Percentiles rank a stretch among this genome's conserved stretches.
Conservation (phyloP, 2,888 invertebrate genomes). For the Cheilosia soror region DNA sequence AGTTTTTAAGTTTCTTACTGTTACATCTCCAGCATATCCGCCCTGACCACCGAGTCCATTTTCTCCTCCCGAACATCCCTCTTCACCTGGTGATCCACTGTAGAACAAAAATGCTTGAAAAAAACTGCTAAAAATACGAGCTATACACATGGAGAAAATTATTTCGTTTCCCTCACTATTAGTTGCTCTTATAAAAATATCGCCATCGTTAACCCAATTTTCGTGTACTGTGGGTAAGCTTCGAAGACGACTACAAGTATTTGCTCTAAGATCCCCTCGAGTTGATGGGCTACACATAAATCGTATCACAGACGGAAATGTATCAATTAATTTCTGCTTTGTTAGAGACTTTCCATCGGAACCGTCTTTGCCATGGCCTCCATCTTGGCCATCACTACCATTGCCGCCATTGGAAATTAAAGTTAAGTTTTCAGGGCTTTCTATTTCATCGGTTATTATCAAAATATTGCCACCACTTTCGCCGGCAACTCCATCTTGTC, state of each 20-base stretch:
- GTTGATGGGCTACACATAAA: neutral
- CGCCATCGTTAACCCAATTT: neutral
- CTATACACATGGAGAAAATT: neutral
- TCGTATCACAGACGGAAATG: neutral
- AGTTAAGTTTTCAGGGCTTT: conserved; percentile 73
- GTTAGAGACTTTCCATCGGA: conserved; percentile 38
- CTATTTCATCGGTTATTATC: conserved; percentile 71
- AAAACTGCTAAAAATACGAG: neutral
- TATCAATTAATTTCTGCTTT: neutral
- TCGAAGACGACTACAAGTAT: neutral
- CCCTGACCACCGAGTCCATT: neutral
- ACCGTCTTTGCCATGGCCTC: conserved; percentile 78
- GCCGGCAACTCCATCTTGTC: conserved; percentile 77
- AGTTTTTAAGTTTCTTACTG: neutral
- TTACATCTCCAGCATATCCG: neutral
- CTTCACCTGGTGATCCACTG: neutral
- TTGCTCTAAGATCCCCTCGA: neutral
- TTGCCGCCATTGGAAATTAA: conserved; percentile 78
- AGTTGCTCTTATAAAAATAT: neutral
- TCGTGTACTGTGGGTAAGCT: neutral
- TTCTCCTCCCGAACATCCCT: neutral
- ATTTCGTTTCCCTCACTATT: neutral
- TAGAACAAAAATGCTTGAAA: neutral
- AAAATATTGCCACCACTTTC: conserved; percentile 78
- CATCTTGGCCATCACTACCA: conserved; percentile 78